Evolutionary conservation across 2,888 invertebrate species (phyloP).

Genomic region (Volucella inanis): DNA sequence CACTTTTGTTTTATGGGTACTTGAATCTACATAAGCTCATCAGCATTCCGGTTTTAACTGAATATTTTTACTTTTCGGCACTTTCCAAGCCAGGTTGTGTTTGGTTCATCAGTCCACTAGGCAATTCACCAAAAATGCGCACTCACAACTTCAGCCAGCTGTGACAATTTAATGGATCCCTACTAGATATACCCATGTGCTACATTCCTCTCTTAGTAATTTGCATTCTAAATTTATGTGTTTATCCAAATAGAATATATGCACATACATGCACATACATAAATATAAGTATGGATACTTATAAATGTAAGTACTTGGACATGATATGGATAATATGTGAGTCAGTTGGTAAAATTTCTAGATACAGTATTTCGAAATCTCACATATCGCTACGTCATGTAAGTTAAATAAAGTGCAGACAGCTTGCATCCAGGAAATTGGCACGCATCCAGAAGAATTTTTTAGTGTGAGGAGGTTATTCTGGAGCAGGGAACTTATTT

Average conservation of each 20-base stretch:
- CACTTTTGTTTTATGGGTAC: not conserved
- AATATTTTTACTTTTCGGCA: conserved; percentile 26
- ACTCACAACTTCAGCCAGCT: conserved; percentile 58
- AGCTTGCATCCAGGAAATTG: conserved; percentile 40
- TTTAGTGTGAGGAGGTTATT: not conserved
- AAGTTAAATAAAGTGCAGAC: conserved; percentile 38
- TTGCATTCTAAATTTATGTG: conserved; percentile 65
- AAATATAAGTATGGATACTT: not conserved
- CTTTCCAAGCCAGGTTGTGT: not conserved
- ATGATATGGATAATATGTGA: not conserved
- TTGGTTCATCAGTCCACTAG: not conserved
- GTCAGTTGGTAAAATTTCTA: conserved; percentile 12
- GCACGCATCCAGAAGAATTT: conserved; percentile 41
- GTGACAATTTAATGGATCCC: conserved; percentile 67
- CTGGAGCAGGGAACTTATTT: not conserved
- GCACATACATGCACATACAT: conserved; percentile 18
- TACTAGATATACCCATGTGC: conserved; percentile 39
- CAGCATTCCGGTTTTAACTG: conserved; percentile 25
- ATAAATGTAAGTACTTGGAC: not conserved
- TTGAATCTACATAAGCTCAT: conserved; percentile 13
- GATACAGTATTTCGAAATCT: conserved; percentile 17
- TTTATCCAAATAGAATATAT: conserved; percentile 37
- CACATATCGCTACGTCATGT: conserved; percentile 29
- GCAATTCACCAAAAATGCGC: conserved; percentile 16
- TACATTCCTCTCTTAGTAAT: conserved; percentile 41